phyloP scores from a whole-genome alignment of 2,113 vertebrate genomes.

The Phyllostomus hastatus region DNA sequence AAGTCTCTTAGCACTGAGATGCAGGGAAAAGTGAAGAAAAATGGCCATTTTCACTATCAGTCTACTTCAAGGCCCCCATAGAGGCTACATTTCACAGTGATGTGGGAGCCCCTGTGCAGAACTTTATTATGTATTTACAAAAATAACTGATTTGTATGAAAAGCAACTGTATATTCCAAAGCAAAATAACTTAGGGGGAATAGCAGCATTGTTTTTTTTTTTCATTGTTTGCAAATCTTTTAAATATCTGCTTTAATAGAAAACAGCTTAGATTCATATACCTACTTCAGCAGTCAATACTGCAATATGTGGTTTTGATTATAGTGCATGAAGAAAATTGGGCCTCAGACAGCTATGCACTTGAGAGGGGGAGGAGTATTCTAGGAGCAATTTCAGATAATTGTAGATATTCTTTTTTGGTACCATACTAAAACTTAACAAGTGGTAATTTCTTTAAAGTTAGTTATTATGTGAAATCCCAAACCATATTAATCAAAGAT shows the following conservation, averaged over 20 bases:
- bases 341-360: neutral
- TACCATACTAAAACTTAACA: conserved; percentile 2
- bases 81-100: neutral
- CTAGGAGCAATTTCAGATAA: neutral
- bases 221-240: neutral
- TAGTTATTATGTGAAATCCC: neutral
- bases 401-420: neutral
- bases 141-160: neutral
- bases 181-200: neutral
- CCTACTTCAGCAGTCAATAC: neutral
- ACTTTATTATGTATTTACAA: neutral
- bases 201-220: neutral
- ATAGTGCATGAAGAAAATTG: neutral
- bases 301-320: neutral
- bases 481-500: neutral
- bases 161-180: neutral
- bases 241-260: neutral
- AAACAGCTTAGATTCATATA: neutral
- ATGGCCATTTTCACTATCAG: neutral
- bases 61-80: neutral
- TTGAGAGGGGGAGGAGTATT: neutral
- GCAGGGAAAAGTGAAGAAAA: neutral
- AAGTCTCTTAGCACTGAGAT: neutral
- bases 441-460: neutral
- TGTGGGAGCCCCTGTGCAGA: neutral